These are phyloP conservation scores for Achlya flavicornis DNA, from an alignment of 2,888 invertebrate species.

Conservation along the genomic window DNA sequence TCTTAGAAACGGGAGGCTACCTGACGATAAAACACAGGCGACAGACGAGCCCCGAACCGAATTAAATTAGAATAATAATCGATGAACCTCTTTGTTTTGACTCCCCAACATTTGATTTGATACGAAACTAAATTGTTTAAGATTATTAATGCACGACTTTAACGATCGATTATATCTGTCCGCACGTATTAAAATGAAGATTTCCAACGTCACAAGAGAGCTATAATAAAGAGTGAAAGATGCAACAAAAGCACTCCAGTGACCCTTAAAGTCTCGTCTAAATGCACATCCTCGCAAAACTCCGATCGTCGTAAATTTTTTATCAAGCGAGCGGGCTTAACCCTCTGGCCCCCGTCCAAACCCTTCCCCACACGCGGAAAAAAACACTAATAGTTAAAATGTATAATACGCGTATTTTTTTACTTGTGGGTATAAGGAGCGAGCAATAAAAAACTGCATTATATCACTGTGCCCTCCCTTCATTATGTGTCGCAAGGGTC, in stretches of 20 bases:
- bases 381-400: conserved; percentile 80
- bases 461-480: conserved; percentile 80
- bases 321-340: conserved; percentile 67
- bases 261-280: conserved; percentile 44
- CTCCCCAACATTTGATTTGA: conserved; percentile 40
- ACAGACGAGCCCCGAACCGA: conserved; percentile 67
- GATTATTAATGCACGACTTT: conserved; percentile 29
- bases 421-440: conserved; percentile 80
- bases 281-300: conserved; percentile 61
- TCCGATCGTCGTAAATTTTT: conserved; percentile 76
- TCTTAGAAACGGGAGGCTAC: conserved; percentile 79
- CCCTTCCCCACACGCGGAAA: conserved; percentile 73
- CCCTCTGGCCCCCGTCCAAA: conserved; percentile 69
- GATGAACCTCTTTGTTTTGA: conserved; percentile 63
- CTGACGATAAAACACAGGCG: conserved; percentile 81
- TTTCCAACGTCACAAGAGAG: conserved; percentile 12
- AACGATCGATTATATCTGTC: conserved; percentile 20
- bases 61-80: conserved; percentile 80
- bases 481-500: conserved; percentile 76
- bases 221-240: conserved; percentile 28
- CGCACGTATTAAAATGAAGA: conserved; percentile 1
- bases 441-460: conserved; percentile 83
- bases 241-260: conserved; percentile 51
- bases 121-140: conserved; percentile 39
- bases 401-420: conserved; percentile 77